Evolutionary conservation across 2,888 invertebrate genomes (phyloP).

Genomic region (Hypena proboscidalis): DNA sequence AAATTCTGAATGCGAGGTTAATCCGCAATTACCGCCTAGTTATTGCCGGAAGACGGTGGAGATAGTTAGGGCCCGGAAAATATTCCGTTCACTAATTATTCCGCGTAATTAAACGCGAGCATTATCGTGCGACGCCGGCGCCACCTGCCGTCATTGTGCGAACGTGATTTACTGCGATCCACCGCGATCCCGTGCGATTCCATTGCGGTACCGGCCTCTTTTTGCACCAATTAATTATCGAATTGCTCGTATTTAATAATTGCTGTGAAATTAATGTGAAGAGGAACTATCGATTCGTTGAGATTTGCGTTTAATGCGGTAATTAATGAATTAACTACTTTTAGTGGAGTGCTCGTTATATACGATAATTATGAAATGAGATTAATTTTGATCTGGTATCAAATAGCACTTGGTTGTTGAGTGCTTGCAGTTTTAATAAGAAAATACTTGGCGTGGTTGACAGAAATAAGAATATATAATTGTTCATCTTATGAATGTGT

Average conservation of each 20-base stretch:
- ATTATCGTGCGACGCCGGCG: conserved; percentile 82
- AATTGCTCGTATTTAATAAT: conserved; percentile 82
- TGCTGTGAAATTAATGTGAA: conserved; percentile 79
- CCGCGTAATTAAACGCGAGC: conserved; percentile 85
- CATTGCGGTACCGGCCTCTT: conserved; percentile 75
- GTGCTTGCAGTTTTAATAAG: too few relatives aligned
- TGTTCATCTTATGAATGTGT: too few relatives aligned
- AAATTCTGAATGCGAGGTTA: conserved; percentile 83
- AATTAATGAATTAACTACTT: conserved; percentile 22
- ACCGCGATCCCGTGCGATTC: conserved; percentile 76
- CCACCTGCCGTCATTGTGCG: conserved; percentile 84
- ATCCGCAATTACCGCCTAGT: conserved; percentile 85
- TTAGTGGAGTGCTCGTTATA: conserved; percentile 7
- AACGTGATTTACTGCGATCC: conserved; percentile 82
- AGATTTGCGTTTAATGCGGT: conserved; percentile 26
- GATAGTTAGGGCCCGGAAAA: conserved; percentile 85
- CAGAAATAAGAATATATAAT: too few relatives aligned
- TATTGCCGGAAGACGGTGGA: conserved; percentile 84
- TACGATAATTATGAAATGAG: neutral
- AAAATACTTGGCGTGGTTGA: too few relatives aligned
- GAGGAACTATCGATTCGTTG: conserved; percentile 58
- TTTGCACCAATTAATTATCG: conserved; percentile 84
- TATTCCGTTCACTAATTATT: conserved; percentile 86
- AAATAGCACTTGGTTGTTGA: too few relatives aligned
- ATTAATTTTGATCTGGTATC: too few relatives aligned